Evolutionary conservation across 1,140 invertebrate genomes (phyloP).

Genomic region (Platyura marginata): DNA sequence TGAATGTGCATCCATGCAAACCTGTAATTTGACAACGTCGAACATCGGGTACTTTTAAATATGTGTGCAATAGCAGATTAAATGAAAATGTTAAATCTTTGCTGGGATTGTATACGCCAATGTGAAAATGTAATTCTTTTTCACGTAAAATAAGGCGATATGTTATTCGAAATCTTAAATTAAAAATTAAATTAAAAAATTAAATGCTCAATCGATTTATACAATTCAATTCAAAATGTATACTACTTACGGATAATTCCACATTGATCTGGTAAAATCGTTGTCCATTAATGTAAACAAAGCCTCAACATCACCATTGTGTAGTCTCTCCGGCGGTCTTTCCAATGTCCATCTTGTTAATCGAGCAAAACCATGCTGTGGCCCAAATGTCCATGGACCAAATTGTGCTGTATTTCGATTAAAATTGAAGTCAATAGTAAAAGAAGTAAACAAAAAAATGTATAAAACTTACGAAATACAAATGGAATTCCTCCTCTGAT

Average conservation of each 20-base stretch:
- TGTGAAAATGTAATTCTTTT: conserved; percentile 82
- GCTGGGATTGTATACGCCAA: conserved; percentile 78
- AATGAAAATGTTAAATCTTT: conserved; percentile 82
- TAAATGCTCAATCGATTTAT: too few species aligned
- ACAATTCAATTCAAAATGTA: neutral
- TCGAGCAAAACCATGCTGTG: conserved; percentile 86
- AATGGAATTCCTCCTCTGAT: conserved; percentile 90
- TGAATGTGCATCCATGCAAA: conserved; percentile 75
- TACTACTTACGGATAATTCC: conserved; percentile 66
- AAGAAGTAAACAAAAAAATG: conserved; percentile 2
- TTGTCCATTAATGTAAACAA: conserved; percentile 82
- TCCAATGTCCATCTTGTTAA: conserved; percentile 80
- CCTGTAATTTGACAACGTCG: conserved; percentile 76
- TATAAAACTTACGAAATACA: conserved; percentile 76
- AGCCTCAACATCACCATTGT: conserved; percentile 78
- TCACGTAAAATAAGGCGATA: conserved; percentile 76
- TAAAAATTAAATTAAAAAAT: neutral
- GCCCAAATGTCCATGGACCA: conserved; percentile 79
- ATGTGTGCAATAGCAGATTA: conserved; percentile 83
- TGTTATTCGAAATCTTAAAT: conserved; percentile 61
- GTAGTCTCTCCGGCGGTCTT: conserved; percentile 64
- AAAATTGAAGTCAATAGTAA: too few species aligned
- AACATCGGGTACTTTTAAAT: conserved; percentile 90
- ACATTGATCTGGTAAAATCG: conserved; percentile 82
- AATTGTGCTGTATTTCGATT: conserved; percentile 60